Evolutionary conservation across 2,888 invertebrate genomes (phyloP), one percentile per base, ranked within the genome.

Genomic region (Xanthia togata): DNA sequence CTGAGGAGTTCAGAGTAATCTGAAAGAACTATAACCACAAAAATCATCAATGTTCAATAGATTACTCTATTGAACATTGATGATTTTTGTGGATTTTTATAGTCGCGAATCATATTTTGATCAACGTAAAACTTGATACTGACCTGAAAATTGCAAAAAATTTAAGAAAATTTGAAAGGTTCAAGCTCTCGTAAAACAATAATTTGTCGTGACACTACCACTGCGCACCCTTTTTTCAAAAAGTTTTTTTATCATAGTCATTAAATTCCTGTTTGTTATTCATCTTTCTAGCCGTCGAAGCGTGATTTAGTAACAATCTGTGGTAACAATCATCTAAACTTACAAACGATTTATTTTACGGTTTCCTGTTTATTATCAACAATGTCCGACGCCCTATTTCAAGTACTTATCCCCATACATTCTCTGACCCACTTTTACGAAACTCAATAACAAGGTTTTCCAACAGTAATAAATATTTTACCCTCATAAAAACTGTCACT

Each of bases 381-480:
- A 71, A 50, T 20, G 23, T 14, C 8, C 8, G 60, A 23, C 31
- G 35, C 11, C 26, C 31, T 23, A 55, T 35, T 26, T 55, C 11
- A 17, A 23, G 17, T 38, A 35, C 17, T 1, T 20, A 73, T 47
- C 38, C 26, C 41, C 14, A 23, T 35, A 20, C 5, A 38, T 41
- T 14, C 20, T 17, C 57, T 81, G 75, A 74, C 63, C 63, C 41
- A 78, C 23, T 81, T 81, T n/a, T 31, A 23, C n/a, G 6, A 8
- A 75, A 38, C 11, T n/a, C 41, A 72, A 80, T 80, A 80, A 59
- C 47, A 53, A 38, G 3, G 38, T 76, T 65, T 76, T 14, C 4
- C n/a, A 76, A 60, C 12, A 38, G 23, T 59, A 50, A 75, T 81
- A 81, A 41, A 81, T 57, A 82, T 38, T 23, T 11, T 14, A n/a